Conservation (phyloP, 2,888 invertebrate species). For the Chaitophorus viminalis region DNA sequence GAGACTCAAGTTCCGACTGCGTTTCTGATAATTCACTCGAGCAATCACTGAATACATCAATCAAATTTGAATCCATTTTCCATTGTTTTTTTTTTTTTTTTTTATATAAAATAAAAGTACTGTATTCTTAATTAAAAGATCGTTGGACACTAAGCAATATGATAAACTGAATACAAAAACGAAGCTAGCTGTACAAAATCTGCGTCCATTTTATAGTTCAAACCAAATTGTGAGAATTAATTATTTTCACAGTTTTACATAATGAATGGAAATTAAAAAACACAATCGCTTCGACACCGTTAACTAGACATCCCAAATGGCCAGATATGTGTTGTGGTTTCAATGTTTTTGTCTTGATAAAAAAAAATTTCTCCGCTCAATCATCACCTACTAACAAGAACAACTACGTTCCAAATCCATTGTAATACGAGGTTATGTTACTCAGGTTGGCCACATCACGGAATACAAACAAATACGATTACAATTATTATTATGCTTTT, state of each 20-base stretch:
- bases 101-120: neutral
- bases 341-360: neutral
- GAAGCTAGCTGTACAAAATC: neutral
- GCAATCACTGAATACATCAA: slow-evolving; percentile 10
- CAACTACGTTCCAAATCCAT: neutral
- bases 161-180: neutral
- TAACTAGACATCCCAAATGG: neutral
- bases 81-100: slow-evolving; percentile 50
- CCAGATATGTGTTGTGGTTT: neutral
- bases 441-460: neutral
- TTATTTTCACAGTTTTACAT: too few relatives aligned
- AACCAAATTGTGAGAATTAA: neutral
- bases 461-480: too few relatives aligned
- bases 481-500: too few relatives aligned
- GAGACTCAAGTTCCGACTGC: slow-evolving; percentile 48
- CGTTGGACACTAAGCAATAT: neutral
- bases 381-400: too few relatives aligned
- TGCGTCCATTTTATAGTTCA: slow-evolving; percentile 23
- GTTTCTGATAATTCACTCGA: slow-evolving; percentile 51
- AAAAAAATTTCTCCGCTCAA: neutral
- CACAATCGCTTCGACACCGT: neutral
- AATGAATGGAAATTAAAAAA: neutral
- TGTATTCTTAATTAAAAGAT: neutral
- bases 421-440: neutral
- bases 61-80: slow-evolving; percentile 27